A percentile compares a stretch with the other conserved stretches of the same genome.
Conservation (phyloP, 1,140 invertebrate species). For the Eciton burchellii region DNA sequence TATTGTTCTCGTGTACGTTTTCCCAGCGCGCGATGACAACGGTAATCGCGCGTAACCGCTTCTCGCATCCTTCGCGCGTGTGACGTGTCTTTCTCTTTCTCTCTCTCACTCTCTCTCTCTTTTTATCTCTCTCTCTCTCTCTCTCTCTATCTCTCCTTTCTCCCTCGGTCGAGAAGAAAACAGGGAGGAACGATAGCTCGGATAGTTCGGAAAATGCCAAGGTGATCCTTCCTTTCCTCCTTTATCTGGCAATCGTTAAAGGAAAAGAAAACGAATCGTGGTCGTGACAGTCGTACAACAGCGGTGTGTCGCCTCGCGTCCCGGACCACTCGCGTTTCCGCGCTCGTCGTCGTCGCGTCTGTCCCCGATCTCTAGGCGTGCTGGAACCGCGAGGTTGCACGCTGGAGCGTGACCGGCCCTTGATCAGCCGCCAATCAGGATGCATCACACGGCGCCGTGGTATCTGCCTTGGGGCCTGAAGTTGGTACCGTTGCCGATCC, state of each 20-base stretch:
- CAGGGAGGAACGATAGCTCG: neutral
- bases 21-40: constrained; percentile 53
- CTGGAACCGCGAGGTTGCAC: constrained; percentile 13
- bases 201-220: constrained; percentile 64
- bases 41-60: constrained; percentile 17
- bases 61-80: constrained; percentile 50
- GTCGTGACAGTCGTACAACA: neutral
- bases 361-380: neutral
- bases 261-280: neutral
- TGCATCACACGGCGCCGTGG: constrained; percentile 85
- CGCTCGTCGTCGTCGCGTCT: neutral
- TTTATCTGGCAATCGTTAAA: neutral
- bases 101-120: too few species aligned
- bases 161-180: too few species aligned
- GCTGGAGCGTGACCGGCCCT: constrained; percentile 60
- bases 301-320: neutral
- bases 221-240: constrained; percentile 50
- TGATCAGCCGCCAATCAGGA: constrained; percentile 68
- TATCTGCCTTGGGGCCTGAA: constrained; percentile 85
- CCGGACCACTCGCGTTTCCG: neutral
- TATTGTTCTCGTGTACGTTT: neutral
- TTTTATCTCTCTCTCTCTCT: too few species aligned
- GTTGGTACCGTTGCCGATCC: constrained; percentile 83
- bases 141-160: too few species aligned
- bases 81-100: constrained; percentile 39